phyloP scores from a whole-genome alignment of 2,888 invertebrate genomes.

The Iselma pallidipennis region DNA sequence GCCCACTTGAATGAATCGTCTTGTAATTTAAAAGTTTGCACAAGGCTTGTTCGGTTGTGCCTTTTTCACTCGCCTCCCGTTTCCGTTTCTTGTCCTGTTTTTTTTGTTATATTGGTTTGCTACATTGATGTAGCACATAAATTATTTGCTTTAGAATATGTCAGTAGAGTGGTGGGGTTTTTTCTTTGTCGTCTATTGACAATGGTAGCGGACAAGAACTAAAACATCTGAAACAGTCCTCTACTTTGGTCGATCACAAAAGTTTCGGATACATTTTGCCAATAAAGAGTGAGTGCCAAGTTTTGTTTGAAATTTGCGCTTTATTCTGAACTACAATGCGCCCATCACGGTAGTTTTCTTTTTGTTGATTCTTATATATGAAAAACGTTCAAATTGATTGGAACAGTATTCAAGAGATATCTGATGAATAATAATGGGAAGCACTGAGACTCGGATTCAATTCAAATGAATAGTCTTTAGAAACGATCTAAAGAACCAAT shows the following conservation, averaged over 20 bases:
- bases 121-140: conserved; percentile 21
- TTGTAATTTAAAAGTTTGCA: conserved; percentile 38
- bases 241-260: conserved; percentile 4
- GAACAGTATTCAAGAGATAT: conserved; percentile 1
- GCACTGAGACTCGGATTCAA: not conserved
- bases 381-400: conserved; percentile 6
- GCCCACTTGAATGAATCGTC: conserved; percentile 33
- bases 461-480: not conserved
- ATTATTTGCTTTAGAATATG: conserved; percentile 26
- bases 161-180: conserved; percentile 7
- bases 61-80: not conserved
- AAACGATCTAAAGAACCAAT: not conserved
- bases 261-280: not conserved
- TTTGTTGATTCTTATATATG: not conserved
- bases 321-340: not conserved
- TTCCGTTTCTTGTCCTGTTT: not conserved
- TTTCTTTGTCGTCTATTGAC: not conserved
- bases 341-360: not conserved
- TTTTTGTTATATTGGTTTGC: conserved; percentile 5
- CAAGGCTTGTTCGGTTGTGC: conserved; percentile 3
- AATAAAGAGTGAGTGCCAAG: conserved; percentile 14
- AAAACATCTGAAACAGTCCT: conserved; percentile 13
- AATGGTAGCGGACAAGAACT: conserved; percentile 9
- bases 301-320: conserved; percentile 20
- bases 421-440: conserved; percentile 5